These are phyloP conservation scores for Phrynosoma blainvillii DNA, from an alignment of 2,113 vertebrate species.

Conservation along the genomic window DNA sequence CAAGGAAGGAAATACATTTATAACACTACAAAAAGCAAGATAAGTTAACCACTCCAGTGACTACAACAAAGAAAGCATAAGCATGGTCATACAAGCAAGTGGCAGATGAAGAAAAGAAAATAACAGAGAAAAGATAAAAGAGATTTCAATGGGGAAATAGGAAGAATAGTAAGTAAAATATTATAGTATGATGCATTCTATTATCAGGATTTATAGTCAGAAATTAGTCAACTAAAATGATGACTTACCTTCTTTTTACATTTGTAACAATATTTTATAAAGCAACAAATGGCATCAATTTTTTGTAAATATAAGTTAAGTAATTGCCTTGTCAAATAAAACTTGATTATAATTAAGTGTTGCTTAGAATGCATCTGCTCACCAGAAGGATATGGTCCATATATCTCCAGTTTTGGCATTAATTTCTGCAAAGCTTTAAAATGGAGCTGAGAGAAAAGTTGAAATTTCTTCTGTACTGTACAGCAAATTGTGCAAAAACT, in stretches of 20 bases:
- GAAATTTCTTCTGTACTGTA: neutral
- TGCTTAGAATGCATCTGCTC: neutral
- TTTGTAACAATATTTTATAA: too few species aligned
- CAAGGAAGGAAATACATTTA: neutral
- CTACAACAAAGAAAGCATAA: neutral
- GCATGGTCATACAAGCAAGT: neutral
- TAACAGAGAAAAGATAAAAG: neutral
- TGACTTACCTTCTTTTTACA: neutral
- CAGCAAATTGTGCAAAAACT: slow-evolving; percentile 26
- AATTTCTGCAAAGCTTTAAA: slow-evolving; percentile 12
- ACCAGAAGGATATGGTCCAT: neutral
- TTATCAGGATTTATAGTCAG: neutral
- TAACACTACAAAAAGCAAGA: neutral
- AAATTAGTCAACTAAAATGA: neutral
- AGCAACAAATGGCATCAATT: neutral
- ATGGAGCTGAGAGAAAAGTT: slow-evolving; percentile 6
- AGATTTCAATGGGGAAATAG: neutral
- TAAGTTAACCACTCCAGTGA: neutral
- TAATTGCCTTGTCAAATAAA: neutral
- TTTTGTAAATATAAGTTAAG: slow-evolving; percentile 3
- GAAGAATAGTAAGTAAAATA: neutral
- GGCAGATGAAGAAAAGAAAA: neutral
- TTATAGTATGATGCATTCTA: too few species aligned
- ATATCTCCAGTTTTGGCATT: slow-evolving; percentile 2
- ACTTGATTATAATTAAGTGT: neutral